Evolutionary conservation across 2,797 vertebrate genomes (phyloP), one percentile per base, ranked within the genome.

Genomic region (Spinibarbus caldwelli): DNA sequence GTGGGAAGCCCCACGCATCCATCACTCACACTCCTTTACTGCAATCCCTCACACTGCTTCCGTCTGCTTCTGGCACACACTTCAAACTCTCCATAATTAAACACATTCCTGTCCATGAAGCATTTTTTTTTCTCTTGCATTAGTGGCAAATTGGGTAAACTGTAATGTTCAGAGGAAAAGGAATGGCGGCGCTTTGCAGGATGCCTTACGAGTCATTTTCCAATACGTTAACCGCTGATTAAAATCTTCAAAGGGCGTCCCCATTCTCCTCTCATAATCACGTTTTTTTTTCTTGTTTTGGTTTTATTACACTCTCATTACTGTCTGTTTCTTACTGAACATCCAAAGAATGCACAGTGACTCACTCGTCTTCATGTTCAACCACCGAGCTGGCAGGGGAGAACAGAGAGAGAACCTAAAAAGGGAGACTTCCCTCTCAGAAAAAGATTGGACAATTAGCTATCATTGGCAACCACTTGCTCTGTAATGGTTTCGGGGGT

Each of bases 361-460:
- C 84, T 91, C 83, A 87, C 70, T 83, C 17, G 64, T 82, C 82
- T 87, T 88, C 36, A 78, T 90, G 83, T 82, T 78, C 41, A 87
- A 83, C 88, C 70, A 78, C 84, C 41, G 47, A 23, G 43, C 36
- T 80, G 62, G 72, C 52, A 71, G 31, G 36, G 10, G 54, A 73
- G 31, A 62, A 86, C 62, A 78, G 79, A 76, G 26, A 45, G n/a
- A 78, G 47, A 59, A 54, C 49, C 17, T 52, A 73, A 31, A 67
- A 83, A 80, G 45, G 80, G 71, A 86, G 59, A 57, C 47, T 66
- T 83, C 66, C 70, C 68, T 72, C 83, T 76, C 83, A 70, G 67
- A 83, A 82, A 83, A 78, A 68, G 62, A 86, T 78, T 76, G 62
- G 59, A 80, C 78, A 85, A 87, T 88, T 86, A 85, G 81, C 78